These are phyloP conservation scores for Aurelia aurita complex sp. Pacific DNA, from an alignment of 30 jellyfish, hydroid and myxozoan species.

Conservation along the genomic window DNA sequence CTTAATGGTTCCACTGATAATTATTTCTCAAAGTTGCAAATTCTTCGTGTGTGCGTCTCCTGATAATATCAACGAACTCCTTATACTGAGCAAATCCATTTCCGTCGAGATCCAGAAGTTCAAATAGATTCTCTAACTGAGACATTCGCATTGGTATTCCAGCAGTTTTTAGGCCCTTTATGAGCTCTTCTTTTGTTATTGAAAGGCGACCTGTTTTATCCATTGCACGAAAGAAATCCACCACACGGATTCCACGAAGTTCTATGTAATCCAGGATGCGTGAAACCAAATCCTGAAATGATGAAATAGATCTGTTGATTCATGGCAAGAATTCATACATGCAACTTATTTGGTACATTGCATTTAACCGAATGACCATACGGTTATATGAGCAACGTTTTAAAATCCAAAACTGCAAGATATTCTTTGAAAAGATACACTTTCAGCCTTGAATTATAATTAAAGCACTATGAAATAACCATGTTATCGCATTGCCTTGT, in stretches of 20 bases:
- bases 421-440: no score
- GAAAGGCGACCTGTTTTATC: constrained; percentile 42
- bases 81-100: constrained; percentile 58
- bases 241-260: constrained; percentile 70
- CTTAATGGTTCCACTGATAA: constrained; percentile 64
- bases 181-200: constrained; percentile 45
- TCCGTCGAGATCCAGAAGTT: constrained; percentile 47
- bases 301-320: no score
- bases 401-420: no score
- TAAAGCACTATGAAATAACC: no score
- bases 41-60: constrained; percentile 59
- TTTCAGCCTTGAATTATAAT: no score
- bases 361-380: no score
- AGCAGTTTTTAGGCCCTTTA: constrained; percentile 43
- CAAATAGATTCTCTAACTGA: constrained; percentile 62
- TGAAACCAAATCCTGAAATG: constrained; percentile 64
- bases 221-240: constrained; percentile 68
- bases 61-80: constrained; percentile 45
- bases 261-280: constrained; percentile 61
- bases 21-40: constrained; percentile 42
- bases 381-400: no score
- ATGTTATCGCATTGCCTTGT: no score
- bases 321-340: no score
- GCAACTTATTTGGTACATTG: no score
- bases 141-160: constrained; percentile 63